Conservation (phyloP, 2,797 vertebrate species). For the Enteromius argenteus region DNA sequence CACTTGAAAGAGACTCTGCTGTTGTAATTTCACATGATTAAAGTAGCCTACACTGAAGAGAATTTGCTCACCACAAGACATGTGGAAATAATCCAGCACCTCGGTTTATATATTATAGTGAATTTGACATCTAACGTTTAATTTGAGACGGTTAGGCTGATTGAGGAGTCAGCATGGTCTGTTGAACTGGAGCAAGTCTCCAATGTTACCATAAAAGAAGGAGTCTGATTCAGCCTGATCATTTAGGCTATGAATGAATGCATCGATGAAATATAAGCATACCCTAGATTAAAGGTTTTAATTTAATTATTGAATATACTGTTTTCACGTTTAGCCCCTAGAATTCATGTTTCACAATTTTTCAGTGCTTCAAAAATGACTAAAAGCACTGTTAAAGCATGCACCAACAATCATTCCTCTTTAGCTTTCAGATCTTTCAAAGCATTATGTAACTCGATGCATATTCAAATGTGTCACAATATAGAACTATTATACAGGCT, state of each 20-base stretch:
- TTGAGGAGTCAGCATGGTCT: neutral
- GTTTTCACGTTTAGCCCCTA: neutral
- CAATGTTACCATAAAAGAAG: neutral
- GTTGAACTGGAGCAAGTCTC: neutral
- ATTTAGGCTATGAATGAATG: neutral
- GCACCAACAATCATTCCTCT: neutral
- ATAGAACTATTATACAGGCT: neutral
- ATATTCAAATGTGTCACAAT: neutral
- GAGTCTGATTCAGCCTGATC: neutral
- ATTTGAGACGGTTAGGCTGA: neutral
- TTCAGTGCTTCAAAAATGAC: neutral
- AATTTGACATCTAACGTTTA: neutral
- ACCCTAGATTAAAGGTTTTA: neutral
- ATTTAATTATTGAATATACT: neutral
- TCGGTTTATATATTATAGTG: neutral
- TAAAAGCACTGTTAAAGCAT: neutral
- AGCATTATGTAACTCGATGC: neutral
- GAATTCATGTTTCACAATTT: neutral
- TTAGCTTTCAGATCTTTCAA: neutral
- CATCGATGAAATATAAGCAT: neutral
- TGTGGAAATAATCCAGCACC: constrained; percentile 3
- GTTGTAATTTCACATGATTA: constrained; percentile 6
- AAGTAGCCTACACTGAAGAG: neutral
- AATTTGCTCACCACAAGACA: neutral
- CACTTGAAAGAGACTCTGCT: neutral